Base-by-base conservation (phyloP, 2,888 invertebrate species). In the Noctua comes region DNA sequence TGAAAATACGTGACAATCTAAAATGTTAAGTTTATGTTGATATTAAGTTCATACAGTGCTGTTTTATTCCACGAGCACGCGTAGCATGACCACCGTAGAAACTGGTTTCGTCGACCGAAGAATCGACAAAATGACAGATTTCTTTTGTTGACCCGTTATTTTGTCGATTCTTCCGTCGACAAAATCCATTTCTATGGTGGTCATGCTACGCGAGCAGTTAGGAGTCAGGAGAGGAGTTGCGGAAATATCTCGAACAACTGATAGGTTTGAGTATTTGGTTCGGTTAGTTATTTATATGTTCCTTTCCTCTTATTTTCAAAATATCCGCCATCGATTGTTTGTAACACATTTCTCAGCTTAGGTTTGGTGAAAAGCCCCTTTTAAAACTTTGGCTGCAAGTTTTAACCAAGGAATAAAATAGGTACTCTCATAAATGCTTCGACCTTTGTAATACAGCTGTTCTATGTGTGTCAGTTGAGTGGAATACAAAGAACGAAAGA, bases 401-500 rank as follows among this genome's bases (percentile, higher is more conserved):
- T n/a, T 31, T 48, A 62, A 18, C 2, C 2, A 11, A 1, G 11
- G 3, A 48, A 48, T 27, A 2, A 73, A 27, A 57, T n/a, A 13
- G 13, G 13, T 48, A 64, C 18, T 57, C 27, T 46, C 18, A 76
- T 10, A 27, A 2, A 46, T 57, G 62, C 31, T 46, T 76, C 24
- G 6, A 48, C 16, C 4, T 40, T 16, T 51, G 16, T 68, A 43
- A 2, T 31, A 70, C 54, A 40, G 54, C 66, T 76, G 27, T 36
- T 57, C 24, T 66, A n/a, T 54, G 36, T 5, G 31, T 8, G 43
- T 16, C 10, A 18, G n/a, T 27, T 46, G 31, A 46, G 16, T 18
- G 46, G 36, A 54, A 54, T 43, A 69, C n/a, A 65, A 57, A 43
- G 40, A 70, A 27, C 51, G 21, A 65, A 57, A 43, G 40, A 70